These are phyloP conservation scores for Pan troglodytes DNA, from an alignment of 2,113 vertebrate species.

Conservation along the genomic window DNA sequence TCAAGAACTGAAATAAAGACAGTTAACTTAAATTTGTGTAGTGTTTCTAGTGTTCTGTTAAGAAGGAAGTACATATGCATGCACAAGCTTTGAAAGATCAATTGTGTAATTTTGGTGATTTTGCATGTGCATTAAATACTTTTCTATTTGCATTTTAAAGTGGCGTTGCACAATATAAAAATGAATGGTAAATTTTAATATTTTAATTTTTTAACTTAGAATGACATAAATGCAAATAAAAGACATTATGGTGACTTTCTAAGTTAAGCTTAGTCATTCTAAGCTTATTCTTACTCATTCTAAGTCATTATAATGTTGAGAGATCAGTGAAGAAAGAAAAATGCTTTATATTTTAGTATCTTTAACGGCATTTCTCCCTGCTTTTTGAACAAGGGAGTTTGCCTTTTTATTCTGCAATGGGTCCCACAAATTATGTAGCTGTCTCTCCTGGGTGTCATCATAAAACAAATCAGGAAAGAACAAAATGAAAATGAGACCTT, in stretches of 20 bases:
- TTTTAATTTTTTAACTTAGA: neutral
- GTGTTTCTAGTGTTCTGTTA: neutral
- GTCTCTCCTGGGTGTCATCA: neutral
- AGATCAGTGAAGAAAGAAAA: neutral
- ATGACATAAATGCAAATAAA: neutral
- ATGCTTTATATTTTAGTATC: neutral
- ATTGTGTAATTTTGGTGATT: neutral
- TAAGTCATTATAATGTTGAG: neutral
- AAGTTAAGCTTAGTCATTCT: no score
- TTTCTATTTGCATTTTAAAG: neutral
- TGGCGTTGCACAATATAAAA: neutral
- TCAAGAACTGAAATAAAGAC: neutral
- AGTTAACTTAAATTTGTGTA: neutral
- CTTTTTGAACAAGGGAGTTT: neutral
- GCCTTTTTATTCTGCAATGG: neutral
- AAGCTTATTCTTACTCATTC: no score
- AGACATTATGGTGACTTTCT: neutral
- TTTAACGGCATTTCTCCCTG: neutral
- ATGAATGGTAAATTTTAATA: neutral
- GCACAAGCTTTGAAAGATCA: neutral
- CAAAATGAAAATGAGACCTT: neutral
- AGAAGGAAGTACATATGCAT: neutral
- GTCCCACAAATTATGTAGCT: neutral
- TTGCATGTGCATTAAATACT: neutral
- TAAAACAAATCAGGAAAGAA: neutral